Evolutionary conservation across 2,113 vertebrate genomes (phyloP).

Genomic region (Tragelaphus imberbis): DNA sequence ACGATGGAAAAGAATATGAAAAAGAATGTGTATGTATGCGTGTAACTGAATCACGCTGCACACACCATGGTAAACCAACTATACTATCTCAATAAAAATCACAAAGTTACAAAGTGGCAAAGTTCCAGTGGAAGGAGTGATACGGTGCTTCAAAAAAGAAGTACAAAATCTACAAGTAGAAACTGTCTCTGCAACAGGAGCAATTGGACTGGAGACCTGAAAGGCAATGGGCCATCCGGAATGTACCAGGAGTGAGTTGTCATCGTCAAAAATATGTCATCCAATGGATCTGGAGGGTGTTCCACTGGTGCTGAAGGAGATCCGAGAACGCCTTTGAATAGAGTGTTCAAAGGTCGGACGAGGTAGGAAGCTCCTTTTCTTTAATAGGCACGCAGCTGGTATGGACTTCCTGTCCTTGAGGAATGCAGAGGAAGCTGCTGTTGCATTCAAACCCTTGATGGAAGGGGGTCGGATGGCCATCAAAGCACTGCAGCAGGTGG

Average conservation of each 20-base stretch:
- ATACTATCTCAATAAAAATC: not conserved
- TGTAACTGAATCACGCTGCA: not conserved
- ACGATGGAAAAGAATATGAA: not conserved
- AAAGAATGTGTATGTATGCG: not conserved
- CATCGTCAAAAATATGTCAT: constrained; percentile 93
- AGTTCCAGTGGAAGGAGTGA: constrained; percentile 80
- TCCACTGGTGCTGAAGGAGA: constrained; percentile 88
- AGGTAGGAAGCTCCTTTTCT: constrained; percentile 91
- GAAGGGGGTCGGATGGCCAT: constrained; percentile 88
- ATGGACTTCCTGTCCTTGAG: constrained; percentile 88
- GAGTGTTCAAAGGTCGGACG: constrained; percentile 90
- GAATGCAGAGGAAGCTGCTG: constrained; percentile 82
- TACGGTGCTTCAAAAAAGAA: constrained; percentile 91
- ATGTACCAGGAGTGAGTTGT: constrained; percentile 89
- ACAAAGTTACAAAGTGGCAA: not conserved
- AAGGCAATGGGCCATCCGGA: constrained; percentile 83
- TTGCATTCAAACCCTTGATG: constrained; percentile 82
- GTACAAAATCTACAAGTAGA: constrained; percentile 89
- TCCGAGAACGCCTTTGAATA: constrained; percentile 86
- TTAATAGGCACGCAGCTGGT: constrained; percentile 86
- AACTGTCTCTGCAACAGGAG: constrained; percentile 86
- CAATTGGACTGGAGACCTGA: constrained; percentile 95
- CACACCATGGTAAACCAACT: not conserved
- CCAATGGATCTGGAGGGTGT: constrained; percentile 94
- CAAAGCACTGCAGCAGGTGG: constrained; percentile 89